Percentiles rank a stretch among this genome's conserved stretches.
These are phyloP conservation scores for Parasteatoda tepidariorum DNA, from an alignment of 1,140 invertebrate species.

Conservation along the genomic window DNA sequence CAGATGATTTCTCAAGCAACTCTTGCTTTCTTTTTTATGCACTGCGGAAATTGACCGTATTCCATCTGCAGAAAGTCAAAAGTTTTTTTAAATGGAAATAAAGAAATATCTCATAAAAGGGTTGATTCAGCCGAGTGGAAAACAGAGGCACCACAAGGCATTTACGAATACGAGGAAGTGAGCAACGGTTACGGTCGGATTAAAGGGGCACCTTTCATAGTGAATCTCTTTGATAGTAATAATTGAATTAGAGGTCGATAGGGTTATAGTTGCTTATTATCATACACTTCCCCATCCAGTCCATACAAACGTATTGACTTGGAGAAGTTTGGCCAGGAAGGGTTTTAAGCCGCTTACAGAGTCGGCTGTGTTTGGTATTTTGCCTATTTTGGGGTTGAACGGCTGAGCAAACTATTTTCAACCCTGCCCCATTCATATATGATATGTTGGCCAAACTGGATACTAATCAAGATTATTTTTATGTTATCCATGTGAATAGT, in stretches of 20 bases:
- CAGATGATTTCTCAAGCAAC: neutral
- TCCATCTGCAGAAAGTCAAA: slow-evolving; percentile 17
- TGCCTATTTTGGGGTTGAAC: neutral
- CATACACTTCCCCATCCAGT: slow-evolving; percentile 12
- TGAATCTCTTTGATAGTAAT: neutral
- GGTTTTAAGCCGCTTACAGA: slow-evolving; percentile 38
- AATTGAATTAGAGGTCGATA: slow-evolving; percentile 54
- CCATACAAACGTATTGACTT: neutral
- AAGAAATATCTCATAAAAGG: slow-evolving; percentile 19
- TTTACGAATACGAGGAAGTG: slow-evolving; percentile 15
- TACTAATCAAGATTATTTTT: too few species aligned
- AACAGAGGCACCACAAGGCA: slow-evolving; percentile 24
- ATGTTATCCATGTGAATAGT: slow-evolving; percentile 6
- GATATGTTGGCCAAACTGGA: slow-evolving; percentile 9
- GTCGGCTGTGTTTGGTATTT: slow-evolving; percentile 38
- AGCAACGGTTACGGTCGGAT: slow-evolving; percentile 38
- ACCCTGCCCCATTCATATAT: neutral
- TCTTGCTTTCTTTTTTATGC: neutral
- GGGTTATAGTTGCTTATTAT: slow-evolving; percentile 52
- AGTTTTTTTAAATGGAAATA: neutral
- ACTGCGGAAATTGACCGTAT: neutral
- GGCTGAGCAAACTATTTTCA: slow-evolving; percentile 19
- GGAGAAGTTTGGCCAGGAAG: slow-evolving; percentile 28
- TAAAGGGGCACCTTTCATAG: slow-evolving; percentile 4
- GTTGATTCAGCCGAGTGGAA: slow-evolving; percentile 31